A percentile compares a stretch with the other conserved stretches of the same genome.
Conservation (phyloP, 2,888 invertebrate species). For the Chrysodeixis includens region DNA sequence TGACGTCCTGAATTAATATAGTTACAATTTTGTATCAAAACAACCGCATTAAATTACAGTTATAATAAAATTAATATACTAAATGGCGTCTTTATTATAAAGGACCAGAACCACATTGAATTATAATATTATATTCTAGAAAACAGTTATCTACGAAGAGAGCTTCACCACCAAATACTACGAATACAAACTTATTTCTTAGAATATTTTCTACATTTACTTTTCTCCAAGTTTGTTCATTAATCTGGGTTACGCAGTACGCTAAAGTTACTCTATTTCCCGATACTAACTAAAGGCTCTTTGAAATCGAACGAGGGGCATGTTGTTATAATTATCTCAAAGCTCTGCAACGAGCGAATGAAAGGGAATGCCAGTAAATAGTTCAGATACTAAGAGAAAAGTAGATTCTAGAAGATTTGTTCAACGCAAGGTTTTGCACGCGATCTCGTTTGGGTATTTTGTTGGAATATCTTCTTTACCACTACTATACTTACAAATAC, state of each 20-base stretch:
- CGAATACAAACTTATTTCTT: not conserved
- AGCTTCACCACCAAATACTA: not conserved
- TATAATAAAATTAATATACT: no score
- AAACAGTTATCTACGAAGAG: not conserved
- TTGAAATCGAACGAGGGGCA: slow-evolving; percentile 43
- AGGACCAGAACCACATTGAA: no score
- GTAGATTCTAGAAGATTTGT: slow-evolving; percentile 33
- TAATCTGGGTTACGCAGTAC: slow-evolving; percentile 41
- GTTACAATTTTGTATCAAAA: no score
- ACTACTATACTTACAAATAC: not conserved
- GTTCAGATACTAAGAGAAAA: slow-evolving; percentile 28
- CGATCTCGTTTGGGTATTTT: not conserved
- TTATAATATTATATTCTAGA: not conserved
- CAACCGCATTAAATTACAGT: no score
- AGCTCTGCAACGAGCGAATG: slow-evolving; percentile 42
- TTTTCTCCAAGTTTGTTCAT: slow-evolving; percentile 21
- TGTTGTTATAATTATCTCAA: slow-evolving; percentile 45
- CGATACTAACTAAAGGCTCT: slow-evolving; percentile 40
- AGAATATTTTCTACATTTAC: slow-evolving; percentile 6
- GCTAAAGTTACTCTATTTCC: slow-evolving; percentile 41
- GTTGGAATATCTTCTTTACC: not conserved
- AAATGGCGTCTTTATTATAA: no score
- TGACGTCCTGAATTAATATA: no score
- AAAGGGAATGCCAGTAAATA: slow-evolving; percentile 48
- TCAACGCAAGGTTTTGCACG: slow-evolving; percentile 18